Evolutionary conservation across 2,113 vertebrate species (phyloP).

Genomic region (Lontra canadensis): DNA sequence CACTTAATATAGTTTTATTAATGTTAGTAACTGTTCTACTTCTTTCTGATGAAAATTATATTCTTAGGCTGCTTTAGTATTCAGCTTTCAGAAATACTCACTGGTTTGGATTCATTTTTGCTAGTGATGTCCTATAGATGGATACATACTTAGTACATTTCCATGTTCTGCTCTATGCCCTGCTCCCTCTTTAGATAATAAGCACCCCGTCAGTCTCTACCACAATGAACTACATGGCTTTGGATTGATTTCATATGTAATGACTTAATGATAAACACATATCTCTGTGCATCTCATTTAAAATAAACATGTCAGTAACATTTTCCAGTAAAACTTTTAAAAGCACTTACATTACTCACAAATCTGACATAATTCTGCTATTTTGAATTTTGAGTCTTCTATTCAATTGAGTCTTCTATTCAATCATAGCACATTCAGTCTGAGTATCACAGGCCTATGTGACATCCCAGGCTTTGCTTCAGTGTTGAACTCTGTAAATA

Average conservation of each 20-base stretch:
- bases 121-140: not conserved
- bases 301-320: not conserved
- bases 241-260: not conserved
- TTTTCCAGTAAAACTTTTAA: conserved; percentile 17
- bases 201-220: not conserved
- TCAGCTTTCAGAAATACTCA: not conserved
- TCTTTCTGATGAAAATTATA: conserved; percentile 32
- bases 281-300: not conserved
- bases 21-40: not conserved
- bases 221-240: not conserved
- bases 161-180: not conserved
- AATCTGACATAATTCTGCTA: not conserved
- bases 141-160: not conserved
- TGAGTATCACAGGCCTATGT: not conserved
- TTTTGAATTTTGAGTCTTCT: conserved; percentile 21
- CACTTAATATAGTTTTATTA: not conserved
- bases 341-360: not conserved
- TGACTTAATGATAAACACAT: not conserved
- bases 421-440: not conserved
- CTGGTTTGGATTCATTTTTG: not conserved
- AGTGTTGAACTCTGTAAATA: not conserved
- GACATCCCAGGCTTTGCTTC: not conserved
- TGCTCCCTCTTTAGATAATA: not conserved
- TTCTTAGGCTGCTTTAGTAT: not conserved
- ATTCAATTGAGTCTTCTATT: not conserved